Evolutionary conservation across 2,888 invertebrate species (phyloP), one percentile per base, ranked within the genome.

Genomic region (Petrolisthes manimaculis): DNA sequence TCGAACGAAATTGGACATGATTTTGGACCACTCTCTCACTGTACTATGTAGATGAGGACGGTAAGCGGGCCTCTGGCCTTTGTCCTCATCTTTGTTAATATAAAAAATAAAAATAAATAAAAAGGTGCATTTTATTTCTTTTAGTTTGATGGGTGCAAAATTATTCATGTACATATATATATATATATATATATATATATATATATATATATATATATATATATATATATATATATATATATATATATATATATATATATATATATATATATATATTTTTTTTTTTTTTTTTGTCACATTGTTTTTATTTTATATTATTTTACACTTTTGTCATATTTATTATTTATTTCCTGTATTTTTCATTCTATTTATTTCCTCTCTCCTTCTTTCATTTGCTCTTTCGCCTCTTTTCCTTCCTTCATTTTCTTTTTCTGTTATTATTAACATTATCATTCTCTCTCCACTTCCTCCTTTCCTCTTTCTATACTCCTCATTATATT

Each of bases 161-260:
- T 18, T 55, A 80, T 55, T 2, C n/a, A 80, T 80, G 56, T 80
- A 80, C 56, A 80, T 80, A 80, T 80, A 80, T 80, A 80, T 80
- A 80, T 67, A 67, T 80, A 80, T 80, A 80, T 80, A 56, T 80
- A 80, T 80, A 80, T 56, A 80, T 80, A 80, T 80, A 80, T 80
- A 80, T 80, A 74, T 83, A 83, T 83, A 83, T 71, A 83, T 83
- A 71, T 83, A 54, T 83, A 83, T 83, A 14, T 83, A 83, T 83
- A 71, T 83, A 83, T 71, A 83, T 83, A 83, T 71, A 83, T 83
- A 83, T 83, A 83, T 83, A 83, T 69, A 71, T 37, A 69, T 37
- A 71, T 24, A 71, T 53, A 5, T 51, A 83, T 37, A 75, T 54
- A 77, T 56, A 77, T 56, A 77, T 56, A 61, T 75, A 74, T 24